Evolutionary conservation across 1,140 invertebrate species (phyloP).

Genomic region (Formica exsecta): DNA sequence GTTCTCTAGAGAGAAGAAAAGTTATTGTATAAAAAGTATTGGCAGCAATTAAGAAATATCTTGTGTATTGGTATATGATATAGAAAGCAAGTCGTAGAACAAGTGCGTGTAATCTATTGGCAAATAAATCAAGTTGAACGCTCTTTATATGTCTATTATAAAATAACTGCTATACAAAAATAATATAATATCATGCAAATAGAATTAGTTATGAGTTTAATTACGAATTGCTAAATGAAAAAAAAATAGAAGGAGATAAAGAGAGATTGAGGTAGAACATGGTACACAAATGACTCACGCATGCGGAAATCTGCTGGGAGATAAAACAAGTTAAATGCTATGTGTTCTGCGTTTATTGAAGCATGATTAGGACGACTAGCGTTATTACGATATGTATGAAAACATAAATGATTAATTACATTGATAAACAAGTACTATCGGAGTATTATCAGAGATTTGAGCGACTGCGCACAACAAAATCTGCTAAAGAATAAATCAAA

Average conservation of each 20-base stretch:
- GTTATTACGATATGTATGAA: background rate
- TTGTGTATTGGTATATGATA: too few species aligned
- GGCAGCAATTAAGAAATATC: background rate
- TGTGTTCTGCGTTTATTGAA: background rate
- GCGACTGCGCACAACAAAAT: background rate
- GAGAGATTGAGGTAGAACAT: background rate
- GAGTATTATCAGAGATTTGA: background rate
- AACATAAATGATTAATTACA: conserved; percentile 25
- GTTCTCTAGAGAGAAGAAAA: too few species aligned
- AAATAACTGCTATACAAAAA: background rate
- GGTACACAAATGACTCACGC: background rate
- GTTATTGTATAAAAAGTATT: background rate
- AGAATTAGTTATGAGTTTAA: conserved; percentile 1
- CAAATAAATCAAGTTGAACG: background rate
- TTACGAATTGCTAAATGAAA: background rate
- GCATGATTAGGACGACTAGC: background rate
- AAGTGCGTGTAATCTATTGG: background rate
- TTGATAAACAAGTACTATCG: conserved; percentile 9
- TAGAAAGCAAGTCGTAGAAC: background rate
- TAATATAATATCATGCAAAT: background rate
- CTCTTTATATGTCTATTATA: background rate
- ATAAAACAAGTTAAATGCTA: conserved; percentile 13
- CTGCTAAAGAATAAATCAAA: background rate
- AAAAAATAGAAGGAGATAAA: background rate
- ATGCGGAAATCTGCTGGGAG: background rate